A percentile compares a stretch with the other conserved stretches of the same genome.
These are phyloP conservation scores for Ernsta delagoae DNA, from an alignment of 2,888 invertebrate genomes.

Conservation along the genomic window DNA sequence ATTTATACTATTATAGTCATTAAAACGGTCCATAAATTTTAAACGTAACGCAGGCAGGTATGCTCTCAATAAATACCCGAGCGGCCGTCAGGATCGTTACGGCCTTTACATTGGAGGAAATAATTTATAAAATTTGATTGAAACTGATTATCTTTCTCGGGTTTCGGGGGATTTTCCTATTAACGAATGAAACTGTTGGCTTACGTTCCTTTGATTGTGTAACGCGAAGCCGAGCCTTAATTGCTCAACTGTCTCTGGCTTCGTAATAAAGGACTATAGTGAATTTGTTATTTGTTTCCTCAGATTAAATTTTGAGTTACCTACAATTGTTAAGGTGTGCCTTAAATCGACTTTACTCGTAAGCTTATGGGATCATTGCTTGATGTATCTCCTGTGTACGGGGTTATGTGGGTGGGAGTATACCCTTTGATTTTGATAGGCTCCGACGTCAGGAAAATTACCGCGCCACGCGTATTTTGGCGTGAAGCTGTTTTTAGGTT, in stretches of 20 bases:
- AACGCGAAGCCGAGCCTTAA: slow-evolving; percentile 20
- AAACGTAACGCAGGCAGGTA: background rate
- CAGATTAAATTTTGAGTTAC: slow-evolving; percentile 1
- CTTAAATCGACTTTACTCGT: slow-evolving; percentile 4
- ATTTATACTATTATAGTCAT: background rate
- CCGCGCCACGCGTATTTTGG: background rate
- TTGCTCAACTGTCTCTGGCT: slow-evolving; percentile 11
- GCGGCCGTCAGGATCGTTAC: background rate
- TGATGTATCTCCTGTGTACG: background rate
- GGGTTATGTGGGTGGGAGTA: background rate
- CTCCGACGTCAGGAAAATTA: background rate
- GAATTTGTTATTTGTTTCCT: slow-evolving; percentile 6
- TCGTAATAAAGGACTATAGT: slow-evolving; percentile 3
- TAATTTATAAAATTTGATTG: slow-evolving; percentile 36
- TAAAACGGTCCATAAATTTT: background rate
- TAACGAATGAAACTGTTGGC: slow-evolving; percentile 22
- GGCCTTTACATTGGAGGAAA: background rate
- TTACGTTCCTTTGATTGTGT: slow-evolving; percentile 22
- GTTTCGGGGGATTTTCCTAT: slow-evolving; percentile 32
- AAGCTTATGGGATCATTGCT: background rate
- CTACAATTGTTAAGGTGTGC: background rate
- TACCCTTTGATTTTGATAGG: slow-evolving; percentile 4
- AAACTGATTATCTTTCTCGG: slow-evolving; percentile 31
- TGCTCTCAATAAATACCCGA: background rate
- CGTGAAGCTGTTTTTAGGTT: background rate